Conservation (phyloP, 2,797 vertebrate genomes). For the Acanthis flammea region DNA sequence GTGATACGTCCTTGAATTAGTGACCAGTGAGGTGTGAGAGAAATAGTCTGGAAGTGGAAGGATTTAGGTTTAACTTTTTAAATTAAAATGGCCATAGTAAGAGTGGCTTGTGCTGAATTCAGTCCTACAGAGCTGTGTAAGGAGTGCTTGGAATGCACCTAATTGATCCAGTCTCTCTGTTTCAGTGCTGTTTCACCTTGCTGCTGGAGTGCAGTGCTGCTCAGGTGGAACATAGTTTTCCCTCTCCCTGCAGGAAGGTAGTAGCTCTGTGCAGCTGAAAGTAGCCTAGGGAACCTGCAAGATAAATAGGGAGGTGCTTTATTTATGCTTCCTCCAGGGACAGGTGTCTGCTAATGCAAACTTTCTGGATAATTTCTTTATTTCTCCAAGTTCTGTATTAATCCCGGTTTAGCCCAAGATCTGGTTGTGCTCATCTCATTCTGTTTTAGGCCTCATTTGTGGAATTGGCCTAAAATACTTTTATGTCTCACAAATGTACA, state of each 20-base stretch:
- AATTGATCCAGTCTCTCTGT: not conserved
- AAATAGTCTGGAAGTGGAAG: accelerated
- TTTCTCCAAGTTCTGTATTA: not conserved
- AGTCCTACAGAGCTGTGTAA: not conserved
- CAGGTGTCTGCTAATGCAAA: not conserved
- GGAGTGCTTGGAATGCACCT: not conserved
- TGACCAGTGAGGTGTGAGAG: not conserved
- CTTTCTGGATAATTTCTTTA: not conserved
- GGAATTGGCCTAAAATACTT: not conserved
- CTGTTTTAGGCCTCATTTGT: not conserved
- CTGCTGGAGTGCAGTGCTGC: not conserved
- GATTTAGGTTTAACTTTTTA: not conserved
- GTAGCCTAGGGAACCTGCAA: not conserved
- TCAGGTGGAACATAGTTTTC: not conserved
- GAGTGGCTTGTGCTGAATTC: not conserved
- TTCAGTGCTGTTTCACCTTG: not conserved
- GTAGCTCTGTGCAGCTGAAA: not conserved
- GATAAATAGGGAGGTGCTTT: not conserved
- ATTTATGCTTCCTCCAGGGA: not conserved
- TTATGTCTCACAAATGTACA: not conserved
- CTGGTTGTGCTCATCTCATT: not conserved
- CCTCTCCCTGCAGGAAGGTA: not conserved
- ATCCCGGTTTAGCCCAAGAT: not conserved
- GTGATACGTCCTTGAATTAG: not conserved
- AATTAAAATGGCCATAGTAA: not conserved